These are phyloP conservation scores for Leptobrachium ailaonicum DNA, from an alignment of 2,113 vertebrate genomes.

Conservation along the genomic window DNA sequence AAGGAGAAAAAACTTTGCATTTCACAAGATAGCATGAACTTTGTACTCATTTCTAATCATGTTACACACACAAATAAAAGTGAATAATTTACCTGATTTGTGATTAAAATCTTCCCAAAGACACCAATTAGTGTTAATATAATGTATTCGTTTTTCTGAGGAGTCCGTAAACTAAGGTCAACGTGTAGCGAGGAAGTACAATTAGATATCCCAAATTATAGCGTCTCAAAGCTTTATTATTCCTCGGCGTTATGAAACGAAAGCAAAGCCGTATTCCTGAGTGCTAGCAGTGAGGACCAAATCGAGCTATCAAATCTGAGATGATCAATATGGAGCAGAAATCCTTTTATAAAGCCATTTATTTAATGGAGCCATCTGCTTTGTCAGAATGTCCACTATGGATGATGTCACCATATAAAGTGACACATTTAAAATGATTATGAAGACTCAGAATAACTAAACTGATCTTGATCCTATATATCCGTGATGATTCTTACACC, in stretches of 20 bases:
- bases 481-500: too few species aligned
- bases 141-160: background rate
- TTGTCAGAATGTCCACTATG: constrained; percentile 19
- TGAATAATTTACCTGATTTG: background rate
- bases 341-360: constrained; percentile 31
- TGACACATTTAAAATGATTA: too few species aligned
- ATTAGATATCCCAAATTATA: background rate
- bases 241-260: background rate
- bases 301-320: constrained; percentile 10
- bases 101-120: background rate
- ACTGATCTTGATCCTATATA: too few species aligned
- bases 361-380: constrained; percentile 33
- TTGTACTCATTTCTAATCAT: constrained; percentile 9
- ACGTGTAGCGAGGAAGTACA: background rate
- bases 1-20: background rate
- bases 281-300: background rate
- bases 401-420: background rate
- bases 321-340: constrained; percentile 25
- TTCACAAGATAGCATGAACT: background rate
- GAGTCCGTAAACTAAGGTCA: background rate
- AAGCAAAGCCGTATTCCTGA: too few species aligned
- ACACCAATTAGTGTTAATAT: background rate
- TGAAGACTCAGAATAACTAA: too few species aligned
- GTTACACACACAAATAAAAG: background rate
- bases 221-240: background rate